phyloP scores from a whole-genome alignment of 2,113 vertebrate species.

The Empidonax traillii region DNA sequence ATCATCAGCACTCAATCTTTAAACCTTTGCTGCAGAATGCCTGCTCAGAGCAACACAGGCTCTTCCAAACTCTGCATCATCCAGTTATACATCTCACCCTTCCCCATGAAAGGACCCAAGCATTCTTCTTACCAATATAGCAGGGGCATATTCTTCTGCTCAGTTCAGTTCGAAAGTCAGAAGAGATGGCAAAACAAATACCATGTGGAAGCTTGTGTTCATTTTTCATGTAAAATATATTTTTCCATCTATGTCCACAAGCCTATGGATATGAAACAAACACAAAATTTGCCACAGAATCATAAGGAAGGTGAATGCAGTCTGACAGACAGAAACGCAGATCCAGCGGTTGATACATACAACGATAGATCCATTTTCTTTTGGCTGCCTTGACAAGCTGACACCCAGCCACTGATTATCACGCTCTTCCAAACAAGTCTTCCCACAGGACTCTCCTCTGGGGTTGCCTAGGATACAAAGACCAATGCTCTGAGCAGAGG shows the following conservation, averaged over 20 bases:
- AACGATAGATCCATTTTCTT: constrained; percentile 82
- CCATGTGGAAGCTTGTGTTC: constrained; percentile 88
- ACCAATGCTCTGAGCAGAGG: neutral
- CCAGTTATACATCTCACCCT: neutral
- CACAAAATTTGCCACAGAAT: neutral
- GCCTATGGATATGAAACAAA: constrained; percentile 73
- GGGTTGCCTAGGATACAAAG: constrained; percentile 72
- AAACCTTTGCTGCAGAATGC: neutral
- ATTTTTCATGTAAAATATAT: constrained; percentile 79
- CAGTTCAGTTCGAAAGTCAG: constrained; percentile 73
- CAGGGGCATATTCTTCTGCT: constrained; percentile 83
- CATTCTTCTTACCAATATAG: constrained; percentile 81
- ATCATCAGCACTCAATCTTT: neutral
- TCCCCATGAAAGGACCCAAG: neutral
- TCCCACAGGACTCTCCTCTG: constrained; percentile 79
- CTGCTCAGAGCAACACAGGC: neutral
- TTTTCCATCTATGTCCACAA: constrained; percentile 96
- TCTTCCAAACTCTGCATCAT: neutral
- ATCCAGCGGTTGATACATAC: constrained; percentile 71
- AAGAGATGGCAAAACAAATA: constrained; percentile 83
- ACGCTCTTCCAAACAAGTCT: constrained; percentile 84
- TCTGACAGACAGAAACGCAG: neutral
- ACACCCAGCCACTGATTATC: constrained; percentile 97
- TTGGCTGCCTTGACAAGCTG: constrained; percentile 87
- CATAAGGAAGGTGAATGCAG: neutral